These are phyloP conservation scores for Siniperca obscura DNA, from an alignment of 2,797 vertebrate genomes.

Conservation along the genomic window DNA sequence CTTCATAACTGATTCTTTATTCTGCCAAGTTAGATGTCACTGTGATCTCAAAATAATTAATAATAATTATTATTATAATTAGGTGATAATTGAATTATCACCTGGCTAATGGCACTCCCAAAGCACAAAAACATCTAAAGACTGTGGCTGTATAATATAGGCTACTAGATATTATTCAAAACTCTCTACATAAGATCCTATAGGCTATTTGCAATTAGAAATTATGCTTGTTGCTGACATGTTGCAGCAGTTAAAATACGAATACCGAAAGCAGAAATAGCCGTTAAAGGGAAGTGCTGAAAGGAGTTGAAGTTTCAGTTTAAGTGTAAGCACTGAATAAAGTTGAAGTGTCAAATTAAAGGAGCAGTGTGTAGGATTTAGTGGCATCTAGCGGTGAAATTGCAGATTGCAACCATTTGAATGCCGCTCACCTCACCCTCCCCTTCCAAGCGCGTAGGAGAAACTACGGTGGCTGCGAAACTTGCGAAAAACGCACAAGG, in stretches of 20 bases:
- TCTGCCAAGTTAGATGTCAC: not conserved
- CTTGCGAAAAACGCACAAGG: too few species aligned
- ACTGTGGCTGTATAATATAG: not conserved
- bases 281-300: not conserved
- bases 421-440: too few species aligned
- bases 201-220: not conserved
- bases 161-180: too few species aligned
- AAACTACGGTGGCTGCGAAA: too few species aligned
- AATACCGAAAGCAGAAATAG: not conserved
- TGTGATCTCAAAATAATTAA: not conserved
- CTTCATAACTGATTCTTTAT: not conserved
- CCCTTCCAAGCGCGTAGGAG: too few species aligned
- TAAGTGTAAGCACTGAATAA: too few species aligned
- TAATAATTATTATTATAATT: too few species aligned
- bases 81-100: not conserved
- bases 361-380: too few species aligned
- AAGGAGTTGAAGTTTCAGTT: not conserved
- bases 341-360: not conserved
- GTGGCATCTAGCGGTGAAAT: too few species aligned
- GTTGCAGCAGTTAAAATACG: not conserved
- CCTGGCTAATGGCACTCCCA: not conserved
- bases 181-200: not conserved
- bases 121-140: too few species aligned
- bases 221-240: too few species aligned
- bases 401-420: too few species aligned